A percentile compares a stretch with the other conserved stretches of the same genome.
Conservation (phyloP, 2,888 invertebrate genomes). For the Perithous albicinctus region DNA sequence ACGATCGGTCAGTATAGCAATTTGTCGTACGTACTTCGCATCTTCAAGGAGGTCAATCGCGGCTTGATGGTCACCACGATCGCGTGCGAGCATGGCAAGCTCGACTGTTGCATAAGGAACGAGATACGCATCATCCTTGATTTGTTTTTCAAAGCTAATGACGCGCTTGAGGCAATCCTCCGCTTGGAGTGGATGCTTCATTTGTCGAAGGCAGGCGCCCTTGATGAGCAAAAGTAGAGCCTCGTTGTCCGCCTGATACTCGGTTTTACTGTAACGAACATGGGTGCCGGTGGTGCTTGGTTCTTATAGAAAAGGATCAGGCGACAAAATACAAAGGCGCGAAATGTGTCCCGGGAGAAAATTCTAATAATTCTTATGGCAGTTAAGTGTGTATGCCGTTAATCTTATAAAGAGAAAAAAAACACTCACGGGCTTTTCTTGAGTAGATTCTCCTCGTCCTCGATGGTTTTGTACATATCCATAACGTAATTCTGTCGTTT, state of each 20-base stretch:
- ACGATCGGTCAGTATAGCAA: background rate
- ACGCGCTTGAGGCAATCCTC: constrained; percentile 90
- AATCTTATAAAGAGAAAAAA: background rate
- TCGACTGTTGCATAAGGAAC: constrained; percentile 95
- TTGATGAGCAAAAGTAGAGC: constrained; percentile 92
- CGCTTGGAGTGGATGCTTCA: constrained; percentile 92
- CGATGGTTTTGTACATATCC: constrained; percentile 88
- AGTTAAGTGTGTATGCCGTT: too few relatives aligned
- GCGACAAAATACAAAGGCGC: too few relatives aligned
- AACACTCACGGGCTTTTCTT: constrained; percentile 74
- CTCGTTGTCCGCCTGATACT: constrained; percentile 89
- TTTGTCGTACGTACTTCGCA: constrained; percentile 89
- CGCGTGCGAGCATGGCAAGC: constrained; percentile 92
- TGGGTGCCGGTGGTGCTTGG: background rate
- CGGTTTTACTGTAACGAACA: constrained; percentile 78
- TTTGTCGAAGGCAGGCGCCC: constrained; percentile 92
- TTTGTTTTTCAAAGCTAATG: constrained; percentile 88
- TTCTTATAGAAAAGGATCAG: background rate
- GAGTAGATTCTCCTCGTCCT: constrained; percentile 84
- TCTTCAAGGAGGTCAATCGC: constrained; percentile 91
- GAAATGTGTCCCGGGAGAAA: too few relatives aligned
- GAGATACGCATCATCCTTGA: constrained; percentile 93
- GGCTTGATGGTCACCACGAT: constrained; percentile 88
- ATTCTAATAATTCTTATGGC: too few relatives aligned
- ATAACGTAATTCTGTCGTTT: constrained; percentile 89